Base-by-base conservation (phyloP, 1,140 invertebrate genomes). In the Heliconius hermathena region DNA sequence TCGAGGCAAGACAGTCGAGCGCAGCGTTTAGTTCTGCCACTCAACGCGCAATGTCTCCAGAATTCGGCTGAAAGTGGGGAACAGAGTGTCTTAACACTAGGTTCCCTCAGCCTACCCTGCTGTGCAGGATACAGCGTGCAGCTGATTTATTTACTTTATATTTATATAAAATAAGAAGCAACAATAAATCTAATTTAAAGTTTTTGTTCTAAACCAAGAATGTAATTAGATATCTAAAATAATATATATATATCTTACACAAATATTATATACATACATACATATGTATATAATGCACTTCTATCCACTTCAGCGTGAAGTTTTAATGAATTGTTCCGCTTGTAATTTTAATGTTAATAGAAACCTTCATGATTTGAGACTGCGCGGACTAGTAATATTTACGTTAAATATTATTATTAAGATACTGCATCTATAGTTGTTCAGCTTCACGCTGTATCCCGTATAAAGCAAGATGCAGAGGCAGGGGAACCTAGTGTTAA, bases 251-350 rank as follows among this genome's bases (percentile, higher is more conserved):
- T 66, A 29, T 29, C 60, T 29, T 66, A 66, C 4, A 66, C 60
- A 29, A 66, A 66, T 66, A 26, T 66, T 66, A 26, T 11, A 66
- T 29, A 29, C 26, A 29, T 66, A 16, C 13, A 46, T 46, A 46
- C 4, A 0, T 16, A 46, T 41, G 38, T 60, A 26, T 66, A 78
- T 52, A 54, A 71, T 38, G 46, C 29, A 46, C 73, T 71, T 74
- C 75, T 33, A 74, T 38, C 60, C 74, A 76, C 74, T 60, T 71
- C 78, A 73, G 70, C 78, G 66, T 70, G 74, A 76, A 80, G 78
- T 80, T 80, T 80, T 76, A 80, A 80, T 80, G 60, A 76, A 80
- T 76, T 80, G 73, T 80, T 80, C 78, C 78, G 78, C 73, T 76
- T 60, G 78, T 76, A 75, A 75, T 80, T 80, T 80, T 76, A 80